Evolutionary conservation across 2,113 vertebrate genomes (phyloP).

Genomic region (Artemisiospiza belli): DNA sequence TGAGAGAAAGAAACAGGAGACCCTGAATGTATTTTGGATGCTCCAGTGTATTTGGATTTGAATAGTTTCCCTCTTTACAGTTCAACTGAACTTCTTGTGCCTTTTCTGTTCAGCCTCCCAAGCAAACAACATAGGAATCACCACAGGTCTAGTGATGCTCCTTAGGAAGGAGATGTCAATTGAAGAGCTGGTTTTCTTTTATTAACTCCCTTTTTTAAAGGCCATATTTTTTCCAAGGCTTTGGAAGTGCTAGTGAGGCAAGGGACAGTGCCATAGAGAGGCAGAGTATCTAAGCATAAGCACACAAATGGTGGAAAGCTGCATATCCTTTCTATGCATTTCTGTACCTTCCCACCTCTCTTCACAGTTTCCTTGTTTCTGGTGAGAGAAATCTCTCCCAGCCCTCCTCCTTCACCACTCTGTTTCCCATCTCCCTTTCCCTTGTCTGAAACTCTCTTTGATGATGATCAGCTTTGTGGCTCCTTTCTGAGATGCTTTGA

Average conservation of each 20-base stretch:
- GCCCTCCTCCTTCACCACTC: not conserved
- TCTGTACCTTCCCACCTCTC: not conserved
- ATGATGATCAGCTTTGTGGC: not conserved
- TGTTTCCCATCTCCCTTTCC: not conserved
- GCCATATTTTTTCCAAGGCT: not conserved
- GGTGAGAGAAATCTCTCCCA: not conserved
- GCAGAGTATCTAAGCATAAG: not conserved
- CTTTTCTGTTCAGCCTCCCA: not conserved
- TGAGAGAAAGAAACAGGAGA: not conserved
- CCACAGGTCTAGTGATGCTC: not conserved
- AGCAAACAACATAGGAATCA: not conserved
- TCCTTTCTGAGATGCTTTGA: not conserved
- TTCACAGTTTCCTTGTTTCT: not conserved
- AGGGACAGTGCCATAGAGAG: not conserved
- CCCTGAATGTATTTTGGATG: not conserved
- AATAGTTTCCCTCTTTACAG: not conserved
- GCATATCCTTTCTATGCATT: not conserved
- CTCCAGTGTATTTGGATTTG: not conserved
- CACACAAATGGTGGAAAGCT: not conserved
- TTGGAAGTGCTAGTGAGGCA: not conserved
- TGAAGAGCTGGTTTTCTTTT: not conserved
- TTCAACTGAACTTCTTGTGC: not conserved
- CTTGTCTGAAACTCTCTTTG: not conserved
- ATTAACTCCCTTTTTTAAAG: not conserved
- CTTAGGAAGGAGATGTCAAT: not conserved